Evolutionary conservation across 1,140 invertebrate species (phyloP).

Genomic region (Varroa destructor): DNA sequence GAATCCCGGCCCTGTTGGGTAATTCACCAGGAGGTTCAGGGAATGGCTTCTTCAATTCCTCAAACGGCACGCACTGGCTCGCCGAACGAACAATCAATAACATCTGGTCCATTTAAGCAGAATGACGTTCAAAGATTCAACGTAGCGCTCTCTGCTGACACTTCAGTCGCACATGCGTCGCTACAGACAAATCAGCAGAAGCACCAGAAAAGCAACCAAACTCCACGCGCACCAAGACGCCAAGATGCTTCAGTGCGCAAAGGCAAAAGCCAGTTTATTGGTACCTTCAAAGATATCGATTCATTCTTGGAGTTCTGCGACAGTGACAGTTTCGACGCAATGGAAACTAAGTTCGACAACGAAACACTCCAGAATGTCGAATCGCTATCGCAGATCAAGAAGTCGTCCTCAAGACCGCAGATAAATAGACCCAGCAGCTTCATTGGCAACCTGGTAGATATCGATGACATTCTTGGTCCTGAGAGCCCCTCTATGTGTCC

Average conservation of each 20-base stretch:
- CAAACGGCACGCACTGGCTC: neutral
- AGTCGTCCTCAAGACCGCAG: neutral
- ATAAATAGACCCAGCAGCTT: constrained; percentile 5
- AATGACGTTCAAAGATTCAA: neutral
- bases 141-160: neutral
- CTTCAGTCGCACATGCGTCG: neutral
- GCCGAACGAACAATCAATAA: neutral
- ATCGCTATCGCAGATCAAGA: neutral
- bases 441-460: constrained; percentile 11
- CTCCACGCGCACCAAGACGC: no score
- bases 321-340: constrained; percentile 23
- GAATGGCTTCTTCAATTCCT: neutral
- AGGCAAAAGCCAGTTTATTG: constrained; percentile 20
- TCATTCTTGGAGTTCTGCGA: constrained; percentile 27
- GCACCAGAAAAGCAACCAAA: no score
- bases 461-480: constrained; percentile 10
- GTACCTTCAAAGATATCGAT: constrained; percentile 27
- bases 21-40: constrained; percentile 17
- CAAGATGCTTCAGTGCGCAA: neutral
- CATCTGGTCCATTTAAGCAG: neutral
- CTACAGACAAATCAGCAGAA: no score
- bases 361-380: constrained; percentile 6
- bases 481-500: constrained; percentile 16
- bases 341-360: constrained; percentile 22
- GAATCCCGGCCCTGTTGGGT: constrained; percentile 5